Percentiles rank a stretch among this genome's conserved stretches.
Conservation (phyloP, 2,888 invertebrate genomes). For the Temnothorax ravouxi region DNA sequence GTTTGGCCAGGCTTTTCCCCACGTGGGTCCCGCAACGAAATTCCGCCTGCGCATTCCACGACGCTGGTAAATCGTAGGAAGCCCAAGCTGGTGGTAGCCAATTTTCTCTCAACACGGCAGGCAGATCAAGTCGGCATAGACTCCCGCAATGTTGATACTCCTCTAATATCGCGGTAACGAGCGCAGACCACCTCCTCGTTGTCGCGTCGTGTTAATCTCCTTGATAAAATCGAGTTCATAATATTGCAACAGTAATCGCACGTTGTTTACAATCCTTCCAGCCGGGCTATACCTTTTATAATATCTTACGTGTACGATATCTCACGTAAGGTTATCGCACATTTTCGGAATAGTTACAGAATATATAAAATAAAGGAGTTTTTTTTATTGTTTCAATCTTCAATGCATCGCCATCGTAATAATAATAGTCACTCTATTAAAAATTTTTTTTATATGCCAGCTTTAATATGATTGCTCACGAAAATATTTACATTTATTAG, state of each 20-base stretch:
- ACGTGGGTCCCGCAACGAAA: conserved; percentile 2
- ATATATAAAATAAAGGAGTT: background rate
- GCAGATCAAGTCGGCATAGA: conserved; percentile 66
- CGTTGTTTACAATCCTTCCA: background rate
- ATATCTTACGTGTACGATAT: background rate
- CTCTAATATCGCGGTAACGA: conserved; percentile 83
- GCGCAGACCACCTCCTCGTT: conserved; percentile 81
- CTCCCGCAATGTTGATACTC: conserved; percentile 82
- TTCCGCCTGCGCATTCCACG: conserved; percentile 8
- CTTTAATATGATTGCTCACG: background rate
- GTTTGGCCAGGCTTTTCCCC: conserved; percentile 17
- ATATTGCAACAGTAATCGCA: background rate
- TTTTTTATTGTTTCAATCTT: background rate
- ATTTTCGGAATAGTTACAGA: background rate
- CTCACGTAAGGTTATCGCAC: background rate
- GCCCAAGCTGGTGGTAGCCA: background rate
- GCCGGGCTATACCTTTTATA: background rate
- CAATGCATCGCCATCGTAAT: background rate
- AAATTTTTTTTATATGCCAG: background rate
- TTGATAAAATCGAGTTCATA: conserved; percentile 44
- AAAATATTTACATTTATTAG: background rate
- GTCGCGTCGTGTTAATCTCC: conserved; percentile 76
- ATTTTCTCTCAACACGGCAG: conserved; percentile 54
- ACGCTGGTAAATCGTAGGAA: background rate
- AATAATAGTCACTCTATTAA: background rate